Base-by-base conservation (phyloP, 2,113 vertebrate genomes). In the Riparia riparia region DNA sequence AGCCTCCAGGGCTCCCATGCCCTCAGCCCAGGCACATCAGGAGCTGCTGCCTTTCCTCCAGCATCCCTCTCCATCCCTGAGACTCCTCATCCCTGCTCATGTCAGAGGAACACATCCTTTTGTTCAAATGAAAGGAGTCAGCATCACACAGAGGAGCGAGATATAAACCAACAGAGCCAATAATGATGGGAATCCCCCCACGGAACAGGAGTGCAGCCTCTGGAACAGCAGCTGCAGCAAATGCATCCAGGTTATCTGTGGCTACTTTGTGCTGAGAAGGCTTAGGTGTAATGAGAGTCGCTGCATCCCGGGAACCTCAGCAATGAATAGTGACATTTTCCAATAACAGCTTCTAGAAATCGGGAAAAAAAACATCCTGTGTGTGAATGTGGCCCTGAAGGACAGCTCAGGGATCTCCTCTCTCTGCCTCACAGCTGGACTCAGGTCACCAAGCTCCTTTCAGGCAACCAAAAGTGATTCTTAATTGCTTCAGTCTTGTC, bases 161-260 rank as follows among this genome's bases (percentile, higher is more conserved):
- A 79, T 93, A 78, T 81, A 80, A 93, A 96, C 93, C 71, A 95
- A 85, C 82, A 82, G 89, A 93, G 82, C 89, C 94, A 95, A 63
- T 95, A 94, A 90, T 82, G 91, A 91, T 93, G 84, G 89, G 84
- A 95, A 93, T 94, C 78, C 89, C 76, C 83, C 74, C 83, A 51
- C 7, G 63, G 93, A 69, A 42, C 17, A 3, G n/a, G 88, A 83
- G 91, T 37, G 89, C 96, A 65, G 91, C 39, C 81, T 93, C 7
- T n/a, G 91, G 91, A 97, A 78, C 86, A 69, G 93, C 83, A 78
- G 95, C 94, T 94, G 86, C 92, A 76, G 96, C 83, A 91, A 60
- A 93, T 50, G 7, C 72, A 76, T 58, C 71, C 90, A 91, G 66
- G 90, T 94, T 93, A 89, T 93, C 82, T 64, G 73, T 44, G 94